Evolutionary conservation across 1,140 invertebrate species (phyloP), one percentile per base, ranked within the genome.

Genomic region (Campodea augens): DNA sequence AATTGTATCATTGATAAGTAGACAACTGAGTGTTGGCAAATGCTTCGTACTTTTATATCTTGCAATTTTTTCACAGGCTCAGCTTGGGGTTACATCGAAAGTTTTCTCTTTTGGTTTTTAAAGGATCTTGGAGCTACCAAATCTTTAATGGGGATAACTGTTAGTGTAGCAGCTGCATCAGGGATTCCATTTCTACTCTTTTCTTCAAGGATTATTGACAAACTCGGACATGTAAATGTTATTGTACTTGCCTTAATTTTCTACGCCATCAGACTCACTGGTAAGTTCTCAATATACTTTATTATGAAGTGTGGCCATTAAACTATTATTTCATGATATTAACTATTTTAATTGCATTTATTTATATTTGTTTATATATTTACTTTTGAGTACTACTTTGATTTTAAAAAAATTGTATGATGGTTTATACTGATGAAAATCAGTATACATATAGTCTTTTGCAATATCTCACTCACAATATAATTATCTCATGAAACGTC

Each of bases 101-200:
- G 75, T 45, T 90, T 87, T 60, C 63, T 89, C 3, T 89, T 88
- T 60, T 87, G 81, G 82, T 69, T 85, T 46, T 68, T 89, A 5
- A 72, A 83, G 60, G 81, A 84, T 55, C 62, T 87, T 43, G 81
- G 81, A 13, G 78, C 74, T 5, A 76, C 77, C 1, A 74, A 80
- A 48, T 78, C 77, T 5, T 63, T 89, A 21, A 83, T 89, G 74
- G 85, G 85, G 15, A 72, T 89, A 41, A 86, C 82, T 0, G 73
- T 88, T 48, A 80, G 81, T 0, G 75, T 85, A 21, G 80, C 78
- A 10, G 79, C 79, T 21, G 62, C 83, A 1, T 73, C 78, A 4
- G 83, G 84, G 10, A 68, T 87, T 42, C 78, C 83, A 4, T 65
- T 87, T 19, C 61, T 89, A 2, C 75, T 79, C 5, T 62, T 83